These are phyloP conservation scores for Graptemys geographica DNA, from an alignment of 2,797 vertebrate species.

Conservation along the genomic window DNA sequence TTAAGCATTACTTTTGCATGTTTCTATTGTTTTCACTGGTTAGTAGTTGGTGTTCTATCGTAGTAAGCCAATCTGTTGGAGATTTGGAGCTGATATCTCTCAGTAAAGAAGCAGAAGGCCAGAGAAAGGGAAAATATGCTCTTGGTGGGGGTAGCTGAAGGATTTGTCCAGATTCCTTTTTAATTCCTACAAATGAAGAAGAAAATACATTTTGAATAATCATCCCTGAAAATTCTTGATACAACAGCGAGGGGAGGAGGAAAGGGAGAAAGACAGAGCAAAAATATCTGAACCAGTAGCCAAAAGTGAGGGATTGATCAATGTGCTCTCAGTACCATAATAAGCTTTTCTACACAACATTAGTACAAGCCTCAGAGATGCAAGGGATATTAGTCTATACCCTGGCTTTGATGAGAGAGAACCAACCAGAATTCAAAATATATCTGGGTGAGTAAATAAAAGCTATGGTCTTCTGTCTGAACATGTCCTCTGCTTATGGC, in stretches of 20 bases:
- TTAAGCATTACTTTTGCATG: background rate
- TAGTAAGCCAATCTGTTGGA: background rate
- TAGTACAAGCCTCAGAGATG: background rate
- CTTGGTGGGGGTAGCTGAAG: background rate
- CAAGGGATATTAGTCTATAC: background rate
- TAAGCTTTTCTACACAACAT: background rate
- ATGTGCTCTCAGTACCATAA: rapidly evolving
- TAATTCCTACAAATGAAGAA: background rate
- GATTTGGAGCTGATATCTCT: background rate
- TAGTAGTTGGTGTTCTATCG: background rate
- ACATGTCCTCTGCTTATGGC: background rate
- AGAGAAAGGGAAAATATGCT: background rate
- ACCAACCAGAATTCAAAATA: background rate
- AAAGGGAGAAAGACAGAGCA: background rate
- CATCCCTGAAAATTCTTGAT: background rate
- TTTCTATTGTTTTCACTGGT: background rate
- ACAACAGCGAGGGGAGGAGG: background rate
- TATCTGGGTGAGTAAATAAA: background rate
- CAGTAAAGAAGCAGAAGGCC: background rate
- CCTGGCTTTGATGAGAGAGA: background rate
- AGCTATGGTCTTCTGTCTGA: no score
- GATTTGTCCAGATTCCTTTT: background rate
- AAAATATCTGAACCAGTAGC: no score
- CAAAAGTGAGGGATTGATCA: background rate
- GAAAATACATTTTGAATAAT: background rate